These are phyloP conservation scores for Falco novaeseelandiae DNA, from an alignment of 2,797 vertebrate species.

Conservation along the genomic window DNA sequence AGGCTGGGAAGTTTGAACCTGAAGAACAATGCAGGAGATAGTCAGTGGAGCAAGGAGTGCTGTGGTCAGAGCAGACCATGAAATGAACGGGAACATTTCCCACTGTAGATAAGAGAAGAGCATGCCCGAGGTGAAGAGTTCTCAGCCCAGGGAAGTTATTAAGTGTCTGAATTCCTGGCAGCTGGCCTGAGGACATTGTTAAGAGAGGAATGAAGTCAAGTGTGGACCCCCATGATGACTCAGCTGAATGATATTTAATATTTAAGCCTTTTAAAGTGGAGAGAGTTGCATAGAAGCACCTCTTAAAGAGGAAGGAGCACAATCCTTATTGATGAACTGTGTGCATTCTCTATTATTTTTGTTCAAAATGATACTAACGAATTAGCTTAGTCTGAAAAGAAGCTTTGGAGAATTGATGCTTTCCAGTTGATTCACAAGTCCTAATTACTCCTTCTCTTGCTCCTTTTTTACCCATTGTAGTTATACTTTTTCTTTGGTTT, in stretches of 20 bases:
- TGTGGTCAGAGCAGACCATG: not conserved
- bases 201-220: slow-evolving; percentile 20
- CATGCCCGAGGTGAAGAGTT: not conserved
- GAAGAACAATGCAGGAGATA: not conserved
- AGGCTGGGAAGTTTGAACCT: not conserved
- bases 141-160: slow-evolving; percentile 12
- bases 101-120: not conserved
- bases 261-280: slow-evolving; percentile 17
- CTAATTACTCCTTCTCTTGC: not conserved
- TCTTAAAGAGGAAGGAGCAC: not conserved
- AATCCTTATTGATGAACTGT: not conserved
- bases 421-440: not conserved
- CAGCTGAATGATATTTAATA: slow-evolving; percentile 28
- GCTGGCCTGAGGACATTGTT: slow-evolving; percentile 16
- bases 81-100: not conserved
- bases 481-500: not conserved
- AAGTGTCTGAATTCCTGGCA: slow-evolving; percentile 13
- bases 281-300: not conserved
- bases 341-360: not conserved
- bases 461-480: not conserved
- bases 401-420: not conserved
- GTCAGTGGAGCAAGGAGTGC: not conserved
- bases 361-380: not conserved
- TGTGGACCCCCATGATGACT: not conserved
- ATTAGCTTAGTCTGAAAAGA: not conserved